These are phyloP conservation scores for Phylloscopus trochiloides DNA, from an alignment of 2,113 vertebrate genomes.

Conservation along the genomic window DNA sequence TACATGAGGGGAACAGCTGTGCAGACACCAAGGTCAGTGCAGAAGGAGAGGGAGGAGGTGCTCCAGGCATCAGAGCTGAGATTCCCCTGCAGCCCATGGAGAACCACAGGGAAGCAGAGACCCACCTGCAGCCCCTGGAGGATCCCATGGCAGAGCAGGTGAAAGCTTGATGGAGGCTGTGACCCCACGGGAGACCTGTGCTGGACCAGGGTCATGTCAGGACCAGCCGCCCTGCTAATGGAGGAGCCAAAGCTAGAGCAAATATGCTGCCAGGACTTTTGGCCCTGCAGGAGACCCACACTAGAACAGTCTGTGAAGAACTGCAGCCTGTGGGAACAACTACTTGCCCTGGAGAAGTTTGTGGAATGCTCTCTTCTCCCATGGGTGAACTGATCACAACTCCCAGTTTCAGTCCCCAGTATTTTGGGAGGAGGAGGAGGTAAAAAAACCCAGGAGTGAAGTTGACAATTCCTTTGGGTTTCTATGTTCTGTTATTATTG, in stretches of 20 bases:
- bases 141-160: accelerated
- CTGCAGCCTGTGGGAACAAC: not conserved
- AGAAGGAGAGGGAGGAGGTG: not conserved
- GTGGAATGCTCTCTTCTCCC: not conserved
- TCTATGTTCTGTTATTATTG: not conserved
- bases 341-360: not conserved
- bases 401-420: not conserved
- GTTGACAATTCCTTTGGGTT: not conserved
- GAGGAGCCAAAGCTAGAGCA: not conserved
- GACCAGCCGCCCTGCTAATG: accelerated
- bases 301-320: not conserved
- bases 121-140: not conserved
- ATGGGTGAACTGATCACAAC: not conserved
- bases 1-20: not conserved
- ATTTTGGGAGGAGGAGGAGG: not conserved
- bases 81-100: not conserved
- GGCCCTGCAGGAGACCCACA: not conserved
- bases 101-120: not conserved
- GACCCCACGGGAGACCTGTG: accelerated
- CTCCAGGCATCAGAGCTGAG: accelerated
- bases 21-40: not conserved
- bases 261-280: not conserved
- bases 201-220: not conserved
- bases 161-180: not conserved
- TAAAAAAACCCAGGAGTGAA: not conserved